A percentile compares a stretch with the other conserved stretches of the same genome.
These are phyloP conservation scores for Amphiduros pacificus DNA, from an alignment of 2,888 invertebrate genomes.

Conservation along the genomic window DNA sequence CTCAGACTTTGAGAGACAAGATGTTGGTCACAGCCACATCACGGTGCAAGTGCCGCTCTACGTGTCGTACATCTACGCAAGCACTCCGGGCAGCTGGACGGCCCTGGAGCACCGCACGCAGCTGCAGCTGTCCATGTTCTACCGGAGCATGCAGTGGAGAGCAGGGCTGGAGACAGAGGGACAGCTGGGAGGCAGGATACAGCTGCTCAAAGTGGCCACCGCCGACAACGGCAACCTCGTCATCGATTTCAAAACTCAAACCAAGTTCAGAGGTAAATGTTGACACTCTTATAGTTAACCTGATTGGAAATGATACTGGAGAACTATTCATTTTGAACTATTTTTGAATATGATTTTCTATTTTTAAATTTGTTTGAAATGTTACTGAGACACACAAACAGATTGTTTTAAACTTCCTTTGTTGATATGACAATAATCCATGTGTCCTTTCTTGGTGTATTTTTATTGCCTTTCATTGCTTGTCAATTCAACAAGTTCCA, in stretches of 20 bases:
- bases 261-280: conserved; percentile 59
- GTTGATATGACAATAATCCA: no score
- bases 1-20: conserved; percentile 54
- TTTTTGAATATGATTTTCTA: no score
- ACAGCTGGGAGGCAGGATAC: conserved; percentile 39
- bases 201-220: conserved; percentile 51
- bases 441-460: no score
- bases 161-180: conserved; percentile 52
- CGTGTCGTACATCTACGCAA: conserved; percentile 58
- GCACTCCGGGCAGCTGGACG: conserved; percentile 58
- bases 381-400: no score
- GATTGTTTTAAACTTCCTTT: no score
- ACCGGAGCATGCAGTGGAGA: conserved; percentile 57
- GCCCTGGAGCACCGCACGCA: conserved; percentile 60
- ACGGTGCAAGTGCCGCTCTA: conserved; percentile 59
- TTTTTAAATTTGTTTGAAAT: no score
- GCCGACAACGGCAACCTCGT: conserved; percentile 56
- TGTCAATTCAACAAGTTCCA: no score
- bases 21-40: conserved; percentile 51
- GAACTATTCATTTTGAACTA: no score
- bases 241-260: conserved; percentile 58
- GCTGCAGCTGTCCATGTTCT: conserved; percentile 59
- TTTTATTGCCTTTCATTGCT: no score
- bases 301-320: no score
- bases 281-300: no score